phyloP scores from a whole-genome alignment of 1,140 invertebrate species.

The Agrypnia vestita region DNA sequence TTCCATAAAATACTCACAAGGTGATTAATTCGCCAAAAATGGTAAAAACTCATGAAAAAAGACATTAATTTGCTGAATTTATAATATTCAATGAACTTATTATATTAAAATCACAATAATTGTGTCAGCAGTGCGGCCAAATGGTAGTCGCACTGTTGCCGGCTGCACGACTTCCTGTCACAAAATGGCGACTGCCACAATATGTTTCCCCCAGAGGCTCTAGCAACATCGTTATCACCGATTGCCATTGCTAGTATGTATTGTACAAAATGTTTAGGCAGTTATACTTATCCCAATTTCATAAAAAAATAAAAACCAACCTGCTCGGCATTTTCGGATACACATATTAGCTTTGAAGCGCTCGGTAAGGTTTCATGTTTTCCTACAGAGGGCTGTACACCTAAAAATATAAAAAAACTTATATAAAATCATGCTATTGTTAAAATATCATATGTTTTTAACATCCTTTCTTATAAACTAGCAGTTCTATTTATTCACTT shows the following conservation, averaged over 20 bases:
- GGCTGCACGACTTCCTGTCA: too few species aligned
- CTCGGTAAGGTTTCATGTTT: slow-evolving; percentile 20
- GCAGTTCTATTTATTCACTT: not conserved
- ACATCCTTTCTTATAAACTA: not conserved
- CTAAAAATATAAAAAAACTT: not conserved
- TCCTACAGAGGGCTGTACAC: not conserved
- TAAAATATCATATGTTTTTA: not conserved
- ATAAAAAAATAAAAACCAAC: slow-evolving; percentile 8
- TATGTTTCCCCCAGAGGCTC: too few species aligned
- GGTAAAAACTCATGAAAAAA: too few species aligned
- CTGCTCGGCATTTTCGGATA: slow-evolving; percentile 26
- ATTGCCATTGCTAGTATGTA: not conserved
- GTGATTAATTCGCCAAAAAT: too few species aligned
- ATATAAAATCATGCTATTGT: not conserved
- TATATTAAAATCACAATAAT: too few species aligned
- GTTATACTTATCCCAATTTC: not conserved
- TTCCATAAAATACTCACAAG: too few species aligned
- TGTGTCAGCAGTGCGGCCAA: too few species aligned
- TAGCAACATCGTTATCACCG: too few species aligned
- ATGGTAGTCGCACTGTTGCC: too few species aligned
- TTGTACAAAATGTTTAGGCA: not conserved
- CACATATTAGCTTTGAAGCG: slow-evolving; percentile 18
- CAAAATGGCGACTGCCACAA: too few species aligned
- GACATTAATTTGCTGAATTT: too few species aligned
- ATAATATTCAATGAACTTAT: too few species aligned